Evolutionary conservation across 2,888 invertebrate genomes (phyloP).

Genomic region (Drosophila falleni): DNA sequence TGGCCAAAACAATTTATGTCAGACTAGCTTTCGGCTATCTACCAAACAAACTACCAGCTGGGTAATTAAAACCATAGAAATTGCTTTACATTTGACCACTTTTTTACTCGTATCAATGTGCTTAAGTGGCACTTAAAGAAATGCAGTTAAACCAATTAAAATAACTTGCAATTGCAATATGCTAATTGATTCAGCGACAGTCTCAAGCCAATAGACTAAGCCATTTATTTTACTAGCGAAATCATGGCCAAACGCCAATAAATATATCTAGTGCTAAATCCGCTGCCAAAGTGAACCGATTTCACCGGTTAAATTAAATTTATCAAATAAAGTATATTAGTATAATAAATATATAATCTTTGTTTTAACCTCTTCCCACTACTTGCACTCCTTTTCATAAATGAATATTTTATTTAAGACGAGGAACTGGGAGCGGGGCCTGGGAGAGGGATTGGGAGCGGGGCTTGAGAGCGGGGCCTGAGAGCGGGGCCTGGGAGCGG

Average conservation of each 20-base stretch:
- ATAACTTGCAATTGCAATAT: conserved; percentile 25
- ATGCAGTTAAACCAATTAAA: conserved; percentile 38
- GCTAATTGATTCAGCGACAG: conserved; percentile 40
- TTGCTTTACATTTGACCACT: conserved; percentile 24
- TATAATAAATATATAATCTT: not conserved
- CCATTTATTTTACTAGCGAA: conserved; percentile 30
- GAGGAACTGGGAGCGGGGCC: too few relatives aligned
- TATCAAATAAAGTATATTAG: not conserved
- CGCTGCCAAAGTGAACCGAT: conserved; percentile 6
- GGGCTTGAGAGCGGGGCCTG: too few relatives aligned
- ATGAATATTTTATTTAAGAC: too few relatives aligned
- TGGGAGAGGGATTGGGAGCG: too few relatives aligned
- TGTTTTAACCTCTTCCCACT: too few relatives aligned
- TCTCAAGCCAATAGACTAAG: not conserved
- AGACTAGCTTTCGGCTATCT: conserved; percentile 49
- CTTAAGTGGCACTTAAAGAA: conserved; percentile 54
- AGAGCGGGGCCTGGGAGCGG: too few relatives aligned
- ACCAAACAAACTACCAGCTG: conserved; percentile 48
- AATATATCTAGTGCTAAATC: not conserved
- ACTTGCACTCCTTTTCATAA: too few relatives aligned
- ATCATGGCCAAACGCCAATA: conserved; percentile 26
- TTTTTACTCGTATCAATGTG: conserved; percentile 19
- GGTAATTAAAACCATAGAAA: conserved; percentile 52
- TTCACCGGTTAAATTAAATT: conserved; percentile 11
- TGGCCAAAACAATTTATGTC: conserved; percentile 63